These are phyloP conservation scores for Eupithecia tripunctaria DNA, from an alignment of 2,888 invertebrate genomes.

Conservation along the genomic window DNA sequence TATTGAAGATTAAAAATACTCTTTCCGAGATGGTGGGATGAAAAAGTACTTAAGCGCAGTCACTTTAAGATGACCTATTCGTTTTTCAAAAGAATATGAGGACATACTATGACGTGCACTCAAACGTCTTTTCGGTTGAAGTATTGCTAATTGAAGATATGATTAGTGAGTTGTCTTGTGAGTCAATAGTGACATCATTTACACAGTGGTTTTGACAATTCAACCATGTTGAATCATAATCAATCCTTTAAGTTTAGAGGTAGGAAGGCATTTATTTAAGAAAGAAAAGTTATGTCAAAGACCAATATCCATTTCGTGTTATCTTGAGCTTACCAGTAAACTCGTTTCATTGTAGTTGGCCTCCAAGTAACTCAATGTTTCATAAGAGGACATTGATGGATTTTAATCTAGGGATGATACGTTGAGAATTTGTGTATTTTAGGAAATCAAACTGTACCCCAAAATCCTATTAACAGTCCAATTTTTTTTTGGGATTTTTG, in stretches of 20 bases:
- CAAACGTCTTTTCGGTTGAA: neutral
- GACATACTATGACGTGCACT: constrained; percentile 1
- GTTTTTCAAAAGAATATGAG: constrained; percentile 3
- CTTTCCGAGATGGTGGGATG: too few species aligned
- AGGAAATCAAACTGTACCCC: too few species aligned
- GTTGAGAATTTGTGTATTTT: too few species aligned
- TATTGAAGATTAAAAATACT: too few species aligned
- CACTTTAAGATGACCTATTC: neutral
- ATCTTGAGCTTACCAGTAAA: neutral
- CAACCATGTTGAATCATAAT: neutral
- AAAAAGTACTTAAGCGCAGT: neutral
- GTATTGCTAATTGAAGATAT: constrained; percentile 6
- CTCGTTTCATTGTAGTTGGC: too few species aligned
- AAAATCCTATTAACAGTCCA: too few species aligned
- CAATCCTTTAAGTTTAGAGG: neutral
- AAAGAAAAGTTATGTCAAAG: neutral
- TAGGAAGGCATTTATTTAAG: neutral
- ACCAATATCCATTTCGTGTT: neutral
- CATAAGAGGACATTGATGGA: too few species aligned
- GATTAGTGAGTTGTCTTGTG: constrained; percentile 11
- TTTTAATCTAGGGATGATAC: too few species aligned
- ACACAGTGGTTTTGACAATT: neutral
- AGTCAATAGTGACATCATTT: constrained; percentile 24
- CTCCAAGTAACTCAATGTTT: too few species aligned
- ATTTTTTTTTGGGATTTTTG: neutral